Evolutionary conservation across 53 echinoderm and acorn worm species (phyloP).

Genomic region (Holothuria scabra): DNA sequence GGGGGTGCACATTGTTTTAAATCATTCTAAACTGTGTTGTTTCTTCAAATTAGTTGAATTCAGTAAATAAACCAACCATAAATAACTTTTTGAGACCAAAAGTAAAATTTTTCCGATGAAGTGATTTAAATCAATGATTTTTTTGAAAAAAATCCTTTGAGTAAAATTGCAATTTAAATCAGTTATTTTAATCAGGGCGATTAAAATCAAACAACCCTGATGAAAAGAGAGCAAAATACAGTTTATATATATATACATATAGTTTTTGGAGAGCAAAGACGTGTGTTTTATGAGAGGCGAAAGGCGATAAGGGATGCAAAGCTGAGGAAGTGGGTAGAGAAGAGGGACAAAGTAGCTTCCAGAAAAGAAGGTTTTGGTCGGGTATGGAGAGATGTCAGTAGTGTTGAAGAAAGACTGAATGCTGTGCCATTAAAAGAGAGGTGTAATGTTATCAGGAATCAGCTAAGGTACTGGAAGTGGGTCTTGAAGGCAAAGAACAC

Average conservation of each 20-base stretch:
- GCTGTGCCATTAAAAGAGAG: not conserved
- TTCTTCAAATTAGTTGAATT: too few relatives aligned
- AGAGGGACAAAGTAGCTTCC: not conserved
- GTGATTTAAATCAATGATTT: too few relatives aligned
- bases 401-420: constrained; percentile 1
- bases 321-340: not conserved
- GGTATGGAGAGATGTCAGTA: not conserved
- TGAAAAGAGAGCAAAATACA: constrained; percentile 11
- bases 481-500: constrained; percentile 16
- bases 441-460: not conserved
- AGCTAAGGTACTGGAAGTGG: constrained; percentile 11
- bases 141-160: too few relatives aligned
- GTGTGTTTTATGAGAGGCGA: constrained; percentile 7
- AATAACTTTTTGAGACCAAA: too few relatives aligned
- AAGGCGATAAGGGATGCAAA: constrained; percentile 36
- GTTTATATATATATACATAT: constrained; percentile 46
- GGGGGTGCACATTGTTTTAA: too few relatives aligned
- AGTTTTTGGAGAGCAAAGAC: not conserved
- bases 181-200: too few relatives aligned
- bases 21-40: too few relatives aligned
- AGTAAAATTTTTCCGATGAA: too few relatives aligned
- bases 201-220: too few relatives aligned
- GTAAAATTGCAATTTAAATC: too few relatives aligned
- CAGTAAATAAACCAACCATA: too few relatives aligned
- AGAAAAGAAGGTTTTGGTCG: constrained; percentile 1